Evolutionary conservation across 2,113 vertebrate genomes (phyloP).

Genomic region (Lampris incognitus): DNA sequence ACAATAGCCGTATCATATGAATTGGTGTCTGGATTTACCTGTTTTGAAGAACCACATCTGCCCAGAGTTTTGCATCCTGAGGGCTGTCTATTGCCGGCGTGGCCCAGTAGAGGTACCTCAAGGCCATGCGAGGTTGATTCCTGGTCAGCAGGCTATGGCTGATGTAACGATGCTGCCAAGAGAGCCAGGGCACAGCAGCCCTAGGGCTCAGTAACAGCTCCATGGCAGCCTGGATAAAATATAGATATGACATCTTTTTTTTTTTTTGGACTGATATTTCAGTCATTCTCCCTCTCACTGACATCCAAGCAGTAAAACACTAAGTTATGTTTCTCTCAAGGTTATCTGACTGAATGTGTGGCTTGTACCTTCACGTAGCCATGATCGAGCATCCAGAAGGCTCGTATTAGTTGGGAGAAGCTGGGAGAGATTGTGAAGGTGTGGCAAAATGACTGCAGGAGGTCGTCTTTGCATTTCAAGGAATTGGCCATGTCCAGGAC

Average conservation of each 20-base stretch:
- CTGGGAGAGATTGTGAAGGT: constrained; percentile 62
- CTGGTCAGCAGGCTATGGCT: constrained; percentile 55
- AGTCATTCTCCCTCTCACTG: too few species aligned
- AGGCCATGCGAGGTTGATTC: constrained; percentile 48
- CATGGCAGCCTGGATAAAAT: constrained; percentile 57
- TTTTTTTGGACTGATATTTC: too few species aligned
- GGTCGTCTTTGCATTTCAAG: constrained; percentile 68
- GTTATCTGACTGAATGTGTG: too few species aligned
- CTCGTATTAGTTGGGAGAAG: constrained; percentile 65
- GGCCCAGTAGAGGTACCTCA: constrained; percentile 63
- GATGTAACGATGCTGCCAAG: constrained; percentile 67
- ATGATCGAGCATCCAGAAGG: constrained; percentile 73
- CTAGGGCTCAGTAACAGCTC: constrained; percentile 60
- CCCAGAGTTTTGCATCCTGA: constrained; percentile 57
- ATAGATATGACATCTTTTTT: neutral
- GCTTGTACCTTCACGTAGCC: constrained; percentile 56
- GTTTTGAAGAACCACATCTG: constrained; percentile 68
- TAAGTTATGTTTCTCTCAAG: too few species aligned
- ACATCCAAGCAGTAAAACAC: too few species aligned
- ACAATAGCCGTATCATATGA: too few species aligned
- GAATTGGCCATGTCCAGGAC: constrained; percentile 69
- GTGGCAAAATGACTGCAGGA: constrained; percentile 69
- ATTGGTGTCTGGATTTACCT: constrained; percentile 35
- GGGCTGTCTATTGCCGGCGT: constrained; percentile 45
- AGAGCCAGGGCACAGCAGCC: constrained; percentile 40